Conservation (phyloP, 2,797 vertebrate species). For the Ptychadena robeensis region DNA sequence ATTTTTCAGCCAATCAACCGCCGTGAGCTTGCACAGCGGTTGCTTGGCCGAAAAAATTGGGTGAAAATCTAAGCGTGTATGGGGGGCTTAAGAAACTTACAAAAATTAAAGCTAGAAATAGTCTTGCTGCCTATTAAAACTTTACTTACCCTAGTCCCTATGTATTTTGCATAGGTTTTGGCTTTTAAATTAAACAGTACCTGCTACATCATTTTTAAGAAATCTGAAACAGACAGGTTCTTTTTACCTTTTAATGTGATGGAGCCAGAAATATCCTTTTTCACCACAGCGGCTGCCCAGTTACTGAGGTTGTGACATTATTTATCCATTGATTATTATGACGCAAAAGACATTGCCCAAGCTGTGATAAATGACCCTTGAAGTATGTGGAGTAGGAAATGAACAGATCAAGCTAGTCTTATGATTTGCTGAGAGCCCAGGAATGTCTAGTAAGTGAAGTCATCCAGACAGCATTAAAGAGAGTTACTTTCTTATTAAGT, state of each 20-base stretch:
- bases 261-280: not conserved
- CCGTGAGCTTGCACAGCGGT: too few relatives aligned
- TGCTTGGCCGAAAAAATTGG: too few relatives aligned
- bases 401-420: slow-evolving; percentile 62
- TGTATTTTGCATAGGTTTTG: too few relatives aligned
- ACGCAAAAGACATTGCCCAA: slow-evolving; percentile 18
- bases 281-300: not conserved
- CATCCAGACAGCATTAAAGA: slow-evolving; percentile 71
- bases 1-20: too few relatives aligned
- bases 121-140: too few relatives aligned
- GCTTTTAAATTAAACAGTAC: too few relatives aligned
- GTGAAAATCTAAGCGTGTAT: too few relatives aligned
- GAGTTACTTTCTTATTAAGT: slow-evolving; percentile 69
- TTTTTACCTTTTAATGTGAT: not conserved
- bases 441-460: slow-evolving; percentile 75
- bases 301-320: not conserved
- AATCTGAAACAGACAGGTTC: not conserved
- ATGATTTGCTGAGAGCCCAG: slow-evolving; percentile 64
- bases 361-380: slow-evolving; percentile 64
- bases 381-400: slow-evolving; percentile 63
- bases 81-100: too few relatives aligned
- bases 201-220: not conserved
- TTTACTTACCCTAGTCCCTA: too few relatives aligned
- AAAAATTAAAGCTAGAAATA: too few relatives aligned
- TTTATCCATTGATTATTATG: slow-evolving; percentile 7